Base-by-base conservation (phyloP, 2,888 invertebrate genomes). In the Priapulus caudatus region DNA sequence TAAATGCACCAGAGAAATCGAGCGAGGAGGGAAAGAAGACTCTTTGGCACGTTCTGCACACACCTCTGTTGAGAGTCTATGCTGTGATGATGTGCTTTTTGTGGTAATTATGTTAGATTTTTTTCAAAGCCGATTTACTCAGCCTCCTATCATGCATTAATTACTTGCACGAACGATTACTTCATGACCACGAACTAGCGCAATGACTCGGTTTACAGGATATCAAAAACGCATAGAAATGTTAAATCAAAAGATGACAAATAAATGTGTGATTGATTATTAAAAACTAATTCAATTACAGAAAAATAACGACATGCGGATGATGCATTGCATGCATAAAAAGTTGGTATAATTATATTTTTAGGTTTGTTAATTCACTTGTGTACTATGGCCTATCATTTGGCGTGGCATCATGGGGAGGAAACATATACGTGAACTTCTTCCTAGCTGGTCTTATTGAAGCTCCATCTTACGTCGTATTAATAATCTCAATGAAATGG, bases 321-420 rank as follows among this genome's bases (percentile, higher is more conserved):
- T n/a, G n/a, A n/a, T n/a, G n/a, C n/a, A n/a, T n/a, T n/a, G n/a
- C n/a, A n/a, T n/a, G n/a, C n/a, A n/a, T n/a, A n/a, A n/a, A n/a
- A n/a, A n/a, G n/a, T n/a, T n/a, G n/a, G n/a, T n/a, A n/a, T 33
- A 33, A 10, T 10, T 33, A 33, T 33, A 10, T 10, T 46, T 53
- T 43, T 23, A 54, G 55, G 53, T 48, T 56, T n/a, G 55, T 45
- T 4, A 23, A 33, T 43, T 43, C 51, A 4, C 44, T 56, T 33
- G 16, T 15, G 2, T 56, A 56, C 49, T 56, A 52, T 50, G 56
- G 56, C 19, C 43, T 56, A 24, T 48, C 55, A 10, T 22, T 46
- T 45, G 52, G 52, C 47, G 52, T 52, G 2, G 23, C 22, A 10
- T 44, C 45, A n/a, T 45, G 54, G 23, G 54, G 54, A 2, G 56